Evolutionary conservation across 2,888 invertebrate species (phyloP).

Genomic region (Caenorhabditis wallacei): DNA sequence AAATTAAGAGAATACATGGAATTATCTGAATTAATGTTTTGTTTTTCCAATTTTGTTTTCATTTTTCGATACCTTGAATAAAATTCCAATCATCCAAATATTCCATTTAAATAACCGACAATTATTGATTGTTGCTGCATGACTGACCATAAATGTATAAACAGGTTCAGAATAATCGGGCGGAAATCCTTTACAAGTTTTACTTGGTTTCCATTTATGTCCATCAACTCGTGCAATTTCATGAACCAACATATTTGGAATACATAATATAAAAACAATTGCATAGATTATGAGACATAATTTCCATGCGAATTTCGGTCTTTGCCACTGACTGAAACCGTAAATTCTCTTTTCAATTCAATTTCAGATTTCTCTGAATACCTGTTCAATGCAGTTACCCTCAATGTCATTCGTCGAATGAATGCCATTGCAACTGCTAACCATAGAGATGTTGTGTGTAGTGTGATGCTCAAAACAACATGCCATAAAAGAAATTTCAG

Average conservation of each 20-base stretch:
- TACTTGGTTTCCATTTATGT: constrained; percentile 62
- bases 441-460: constrained; percentile 82
- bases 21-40: constrained; percentile 78
- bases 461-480: constrained; percentile 78
- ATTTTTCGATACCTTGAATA: constrained; percentile 75
- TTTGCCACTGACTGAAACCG: constrained; percentile 78
- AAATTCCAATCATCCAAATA: constrained; percentile 81
- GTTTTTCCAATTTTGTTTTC: not conserved
- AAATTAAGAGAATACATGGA: constrained; percentile 78
- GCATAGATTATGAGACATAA: constrained; percentile 74
- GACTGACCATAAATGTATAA: constrained; percentile 78
- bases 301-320: constrained; percentile 77
- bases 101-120: constrained; percentile 80
- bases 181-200: constrained; percentile 63
- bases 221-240: constrained; percentile 71
- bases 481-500: constrained; percentile 80
- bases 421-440: constrained; percentile 82
- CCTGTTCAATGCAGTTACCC: constrained; percentile 78
- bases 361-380: too few species aligned
- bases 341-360: not conserved
- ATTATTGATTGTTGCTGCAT: constrained; percentile 73
- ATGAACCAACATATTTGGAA: constrained; percentile 81
- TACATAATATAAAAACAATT: constrained; percentile 76
- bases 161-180: constrained; percentile 73
- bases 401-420: constrained; percentile 80